Evolutionary conservation across 2,113 vertebrate genomes (phyloP), one percentile per base, ranked within the genome.

Genomic region (Tupaia tana): DNA sequence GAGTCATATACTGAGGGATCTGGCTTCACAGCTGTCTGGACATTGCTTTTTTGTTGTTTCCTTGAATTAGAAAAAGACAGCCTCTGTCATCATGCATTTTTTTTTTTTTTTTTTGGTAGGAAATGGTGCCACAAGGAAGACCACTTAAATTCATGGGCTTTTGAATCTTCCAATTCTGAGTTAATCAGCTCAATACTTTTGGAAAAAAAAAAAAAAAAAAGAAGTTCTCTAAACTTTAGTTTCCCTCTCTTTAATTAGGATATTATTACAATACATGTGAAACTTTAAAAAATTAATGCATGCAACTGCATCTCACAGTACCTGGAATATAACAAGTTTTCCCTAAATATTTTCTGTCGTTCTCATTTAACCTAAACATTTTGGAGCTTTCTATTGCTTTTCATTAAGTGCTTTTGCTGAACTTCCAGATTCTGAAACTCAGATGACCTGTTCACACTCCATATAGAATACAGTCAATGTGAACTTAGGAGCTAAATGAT

Each of bases 41-140:
- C 61, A 82, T 95, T 90, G 90, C 66, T 90, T 92, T 92, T 86
- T 69, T n/a, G 81, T 13, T 88, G 19, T 94, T 93, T 86, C 79
- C 54, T 87, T 90, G 34, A 92, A 79, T 90, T 89, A 82, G 43
- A 59, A 56, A 34, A 94, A 89, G 2, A 31, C 54, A 25, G 18
- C 11, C 19, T 96, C 91, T 83, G 78, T 66, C 73, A 73, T 75
- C 27, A 69, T n/a, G 15, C 9, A 66, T 78, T 88, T 88, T 10
- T 95, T 74, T 43, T 43, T 74, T 43, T 43, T 54, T 74, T 43
- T 43, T 43, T 43, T 43, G 34, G 12, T 24, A 43, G 14, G 16
- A 74, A 96, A 69, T 0, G 58, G n/a, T 87, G 56, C 7, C 52
- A 85, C 52, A 54, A 77, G 69, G 52, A 95, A 90, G 69, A 80